Percentiles rank a stretch among this genome's conserved stretches.
Conservation (phyloP, 2,113 vertebrate genomes). For the Trinectes maculatus region DNA sequence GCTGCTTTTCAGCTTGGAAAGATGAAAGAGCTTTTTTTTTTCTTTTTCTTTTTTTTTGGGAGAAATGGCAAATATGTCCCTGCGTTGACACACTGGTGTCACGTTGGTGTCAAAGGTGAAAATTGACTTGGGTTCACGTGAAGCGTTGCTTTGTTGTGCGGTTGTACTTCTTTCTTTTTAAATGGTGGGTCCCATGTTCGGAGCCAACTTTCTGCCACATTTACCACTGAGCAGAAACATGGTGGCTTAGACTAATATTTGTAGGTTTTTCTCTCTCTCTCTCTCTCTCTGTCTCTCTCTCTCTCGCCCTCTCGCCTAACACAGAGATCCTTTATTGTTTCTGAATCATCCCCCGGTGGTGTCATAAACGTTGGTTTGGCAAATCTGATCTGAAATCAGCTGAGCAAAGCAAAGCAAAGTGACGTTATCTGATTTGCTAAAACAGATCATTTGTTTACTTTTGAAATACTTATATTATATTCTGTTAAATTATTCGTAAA, state of each 20-base stretch:
- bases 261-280: neutral
- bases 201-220: constrained; percentile 31
- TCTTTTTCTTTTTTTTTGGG: constrained; percentile 45
- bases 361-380: constrained; percentile 52
- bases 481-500: too few species aligned
- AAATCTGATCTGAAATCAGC: constrained; percentile 43
- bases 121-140: constrained; percentile 1
- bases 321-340: constrained; percentile 58
- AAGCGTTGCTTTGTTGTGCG: constrained; percentile 27
- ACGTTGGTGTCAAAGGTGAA: constrained; percentile 42
- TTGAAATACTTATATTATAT: too few species aligned
- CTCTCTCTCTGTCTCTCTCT: neutral
- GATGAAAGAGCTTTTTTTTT: constrained; percentile 44
- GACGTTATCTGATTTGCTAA: constrained; percentile 15
- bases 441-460: too few species aligned
- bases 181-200: neutral
- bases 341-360: constrained; percentile 31
- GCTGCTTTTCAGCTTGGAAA: constrained; percentile 36
- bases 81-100: constrained; percentile 31
- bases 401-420: constrained; percentile 8
- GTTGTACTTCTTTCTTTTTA: constrained; percentile 24
- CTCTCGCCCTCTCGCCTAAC: constrained; percentile 17
- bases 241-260: constrained; percentile 55
- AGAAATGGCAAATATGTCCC: constrained; percentile 51
- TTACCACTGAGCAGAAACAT: constrained; percentile 36